Conservation (phyloP, 2,797 vertebrate species). For the Scleropages formosus region DNA sequence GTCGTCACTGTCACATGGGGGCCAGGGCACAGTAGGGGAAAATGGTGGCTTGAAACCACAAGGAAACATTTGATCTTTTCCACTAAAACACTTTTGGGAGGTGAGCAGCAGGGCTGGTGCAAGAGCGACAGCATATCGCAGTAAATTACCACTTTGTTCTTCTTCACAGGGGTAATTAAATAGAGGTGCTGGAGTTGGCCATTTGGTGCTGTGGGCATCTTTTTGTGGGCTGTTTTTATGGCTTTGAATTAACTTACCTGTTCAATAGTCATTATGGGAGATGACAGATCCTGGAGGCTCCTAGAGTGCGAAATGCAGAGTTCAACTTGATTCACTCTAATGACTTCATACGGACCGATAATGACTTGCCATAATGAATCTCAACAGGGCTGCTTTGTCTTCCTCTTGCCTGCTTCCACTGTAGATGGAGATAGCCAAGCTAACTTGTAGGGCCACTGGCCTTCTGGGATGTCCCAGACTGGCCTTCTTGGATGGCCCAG, state of each 20-base stretch:
- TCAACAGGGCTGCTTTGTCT: background rate
- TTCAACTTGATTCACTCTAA: constrained; percentile 14
- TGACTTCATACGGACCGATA: constrained; percentile 15
- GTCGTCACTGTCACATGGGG: constrained; percentile 8
- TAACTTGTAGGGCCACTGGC: background rate
- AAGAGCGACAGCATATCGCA: constrained; percentile 15
- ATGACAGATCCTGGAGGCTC: constrained; percentile 7
- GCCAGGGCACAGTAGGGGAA: background rate
- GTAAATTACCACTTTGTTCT: constrained; percentile 28
- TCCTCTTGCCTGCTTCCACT: too few relatives aligned
- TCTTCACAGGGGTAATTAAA: constrained; percentile 32
- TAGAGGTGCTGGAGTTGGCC: constrained; percentile 3
- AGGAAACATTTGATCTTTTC: background rate
- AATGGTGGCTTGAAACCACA: constrained; percentile 7
- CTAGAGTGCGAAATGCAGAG: background rate
- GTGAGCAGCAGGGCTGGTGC: background rate
- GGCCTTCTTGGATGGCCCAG: background rate
- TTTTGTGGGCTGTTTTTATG: constrained; percentile 27
- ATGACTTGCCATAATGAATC: constrained; percentile 7
- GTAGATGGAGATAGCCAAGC: too few relatives aligned
- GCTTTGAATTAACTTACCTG: constrained; percentile 35
- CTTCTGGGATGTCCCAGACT: background rate
- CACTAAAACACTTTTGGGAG: constrained; percentile 3
- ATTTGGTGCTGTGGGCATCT: constrained; percentile 29
- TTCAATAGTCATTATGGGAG: constrained; percentile 35